Evolutionary conservation across 2,888 invertebrate genomes (phyloP).

Genomic region (Steinernema scapterisci): DNA sequence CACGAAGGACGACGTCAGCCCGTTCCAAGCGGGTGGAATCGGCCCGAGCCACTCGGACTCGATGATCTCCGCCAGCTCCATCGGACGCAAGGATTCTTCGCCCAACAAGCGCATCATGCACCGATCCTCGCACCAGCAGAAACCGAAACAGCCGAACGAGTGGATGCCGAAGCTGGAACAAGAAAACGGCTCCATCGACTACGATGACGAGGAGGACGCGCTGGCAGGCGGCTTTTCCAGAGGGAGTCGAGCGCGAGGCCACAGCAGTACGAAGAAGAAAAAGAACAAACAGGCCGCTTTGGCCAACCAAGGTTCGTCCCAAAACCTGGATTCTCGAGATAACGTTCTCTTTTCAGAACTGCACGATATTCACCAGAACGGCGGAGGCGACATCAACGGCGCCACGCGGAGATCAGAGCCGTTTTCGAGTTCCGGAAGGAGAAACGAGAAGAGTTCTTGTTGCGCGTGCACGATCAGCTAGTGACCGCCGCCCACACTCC

Average conservation of each 20-base stretch:
- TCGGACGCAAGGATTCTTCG: slow-evolving; percentile 30
- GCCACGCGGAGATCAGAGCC: slow-evolving; percentile 4
- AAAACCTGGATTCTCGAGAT: not conserved
- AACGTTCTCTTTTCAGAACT: not conserved
- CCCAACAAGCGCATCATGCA: slow-evolving; percentile 37
- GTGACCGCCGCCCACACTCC: not conserved
- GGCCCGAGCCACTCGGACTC: slow-evolving; percentile 29
- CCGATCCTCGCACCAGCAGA: slow-evolving; percentile 46
- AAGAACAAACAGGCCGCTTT: slow-evolving; percentile 13
- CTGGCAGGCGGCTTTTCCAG: not conserved
- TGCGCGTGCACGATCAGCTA: slow-evolving; percentile 21
- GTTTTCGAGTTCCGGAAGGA: not conserved
- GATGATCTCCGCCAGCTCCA: slow-evolving; percentile 10
- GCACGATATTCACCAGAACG: not conserved
- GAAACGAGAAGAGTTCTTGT: slow-evolving; percentile 15
- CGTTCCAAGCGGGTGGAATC: slow-evolving; percentile 25
- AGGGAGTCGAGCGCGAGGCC: slow-evolving; percentile 1
- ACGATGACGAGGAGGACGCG: slow-evolving; percentile 47
- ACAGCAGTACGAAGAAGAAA: slow-evolving; percentile 24
- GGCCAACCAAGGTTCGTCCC: not conserved
- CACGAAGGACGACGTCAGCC: slow-evolving; percentile 35
- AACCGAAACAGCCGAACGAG: slow-evolving; percentile 65
- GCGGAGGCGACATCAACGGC: not conserved
- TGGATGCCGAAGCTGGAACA: slow-evolving; percentile 64
- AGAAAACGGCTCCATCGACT: slow-evolving; percentile 54